These are phyloP conservation scores for Turritopsis dohrnii DNA, from an alignment of 30 jellyfish, hydroid and myxozoan species.

Conservation along the genomic window DNA sequence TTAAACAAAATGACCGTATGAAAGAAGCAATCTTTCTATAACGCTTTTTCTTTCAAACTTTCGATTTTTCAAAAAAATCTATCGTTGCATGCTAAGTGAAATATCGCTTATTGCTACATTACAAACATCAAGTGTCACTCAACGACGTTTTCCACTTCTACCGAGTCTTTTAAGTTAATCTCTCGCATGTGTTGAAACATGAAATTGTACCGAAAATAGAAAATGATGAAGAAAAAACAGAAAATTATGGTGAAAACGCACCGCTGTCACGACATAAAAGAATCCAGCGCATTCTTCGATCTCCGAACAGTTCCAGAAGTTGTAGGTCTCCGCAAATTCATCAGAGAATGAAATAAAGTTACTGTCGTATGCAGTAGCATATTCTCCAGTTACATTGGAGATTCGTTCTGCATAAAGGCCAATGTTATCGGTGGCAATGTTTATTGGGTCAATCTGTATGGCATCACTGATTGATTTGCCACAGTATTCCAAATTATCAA, in stretches of 20 bases:
- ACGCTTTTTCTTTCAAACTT: no score
- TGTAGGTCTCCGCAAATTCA: neutral
- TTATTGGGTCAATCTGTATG: neutral
- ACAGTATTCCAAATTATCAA: neutral
- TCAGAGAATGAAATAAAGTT: neutral
- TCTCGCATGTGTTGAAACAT: no score
- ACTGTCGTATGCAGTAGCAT: neutral
- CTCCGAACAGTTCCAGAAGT: neutral
- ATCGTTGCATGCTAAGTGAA: no score
- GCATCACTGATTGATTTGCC: neutral
- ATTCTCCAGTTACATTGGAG: neutral
- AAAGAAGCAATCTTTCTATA: no score
- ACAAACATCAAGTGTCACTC: no score
- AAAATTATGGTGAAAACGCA: neutral
- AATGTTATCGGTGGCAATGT: neutral
- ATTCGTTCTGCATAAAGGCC: neutral
- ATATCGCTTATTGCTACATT: no score
- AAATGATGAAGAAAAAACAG: no score
- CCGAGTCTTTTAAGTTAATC: no score
- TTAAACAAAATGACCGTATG: no score
- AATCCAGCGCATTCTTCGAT: neutral
- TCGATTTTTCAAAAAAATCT: no score
- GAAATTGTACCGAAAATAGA: no score
- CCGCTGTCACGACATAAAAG: neutral
- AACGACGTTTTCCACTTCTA: no score